phyloP scores from a whole-genome alignment of 2,888 invertebrate genomes.

The Schizotus pectinicornis region DNA sequence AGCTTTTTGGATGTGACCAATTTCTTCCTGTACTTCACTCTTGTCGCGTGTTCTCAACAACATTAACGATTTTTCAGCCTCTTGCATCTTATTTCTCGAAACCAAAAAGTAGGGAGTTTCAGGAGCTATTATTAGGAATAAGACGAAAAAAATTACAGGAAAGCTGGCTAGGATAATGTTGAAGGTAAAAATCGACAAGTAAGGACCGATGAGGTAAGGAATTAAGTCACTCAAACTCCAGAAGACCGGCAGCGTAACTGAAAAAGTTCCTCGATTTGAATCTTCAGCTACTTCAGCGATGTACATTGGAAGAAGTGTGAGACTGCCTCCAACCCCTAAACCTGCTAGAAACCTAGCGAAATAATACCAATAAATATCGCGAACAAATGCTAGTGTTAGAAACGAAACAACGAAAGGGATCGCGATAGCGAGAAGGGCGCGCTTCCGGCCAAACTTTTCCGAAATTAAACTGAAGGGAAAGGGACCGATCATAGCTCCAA shows the following conservation, averaged over 20 bases:
- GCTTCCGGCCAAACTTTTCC: conserved; percentile 71
- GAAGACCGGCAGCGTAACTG: conserved; percentile 66
- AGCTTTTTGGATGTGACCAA: conserved; percentile 57
- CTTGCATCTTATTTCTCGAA: conserved; percentile 62
- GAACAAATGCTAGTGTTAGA: conserved; percentile 35
- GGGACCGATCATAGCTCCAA: conserved; percentile 65
- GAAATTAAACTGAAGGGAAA: conserved; percentile 71
- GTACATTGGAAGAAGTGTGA: conserved; percentile 79
- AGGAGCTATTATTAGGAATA: conserved; percentile 73
- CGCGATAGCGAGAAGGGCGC: conserved; percentile 67
- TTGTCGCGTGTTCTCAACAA: conserved; percentile 63
- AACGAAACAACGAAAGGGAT: conserved; percentile 67
- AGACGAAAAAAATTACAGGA: conserved; percentile 61
- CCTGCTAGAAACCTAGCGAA: conserved; percentile 57
- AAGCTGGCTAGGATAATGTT: conserved; percentile 60
- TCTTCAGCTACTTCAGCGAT: conserved; percentile 81
- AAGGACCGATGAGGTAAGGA: conserved; percentile 74
- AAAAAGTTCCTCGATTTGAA: conserved; percentile 74
- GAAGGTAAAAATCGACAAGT: conserved; percentile 67
- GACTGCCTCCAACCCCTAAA: conserved; percentile 70
- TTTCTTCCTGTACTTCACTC: conserved; percentile 57
- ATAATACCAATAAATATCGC: conserved; percentile 25
- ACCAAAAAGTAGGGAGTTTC: conserved; percentile 79
- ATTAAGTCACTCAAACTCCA: conserved; percentile 72
- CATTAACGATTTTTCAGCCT: conserved; percentile 64